Evolutionary conservation across 2,888 invertebrate genomes (phyloP).

Genomic region (Agrochola macilenta): DNA sequence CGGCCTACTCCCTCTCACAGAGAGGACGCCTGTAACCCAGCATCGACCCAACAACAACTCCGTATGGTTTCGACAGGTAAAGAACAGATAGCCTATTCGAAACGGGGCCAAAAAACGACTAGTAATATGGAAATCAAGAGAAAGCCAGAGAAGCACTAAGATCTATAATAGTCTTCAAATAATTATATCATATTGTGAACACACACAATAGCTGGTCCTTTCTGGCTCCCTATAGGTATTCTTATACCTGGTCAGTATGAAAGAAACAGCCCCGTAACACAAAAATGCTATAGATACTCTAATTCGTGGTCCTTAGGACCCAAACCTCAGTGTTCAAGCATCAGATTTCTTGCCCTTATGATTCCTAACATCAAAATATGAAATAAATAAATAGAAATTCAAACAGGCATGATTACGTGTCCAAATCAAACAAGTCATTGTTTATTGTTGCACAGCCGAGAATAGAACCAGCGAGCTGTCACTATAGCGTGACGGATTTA

Average conservation of each 20-base stretch:
- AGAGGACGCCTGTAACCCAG: too few relatives aligned
- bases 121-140: too few relatives aligned
- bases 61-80: too few relatives aligned
- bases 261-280: neutral
- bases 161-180: neutral
- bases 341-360: neutral
- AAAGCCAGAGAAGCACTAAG: neutral
- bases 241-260: neutral
- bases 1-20: too few relatives aligned
- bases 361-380: constrained; percentile 1
- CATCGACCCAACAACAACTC: neutral
- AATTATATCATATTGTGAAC: neutral
- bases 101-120: too few relatives aligned
- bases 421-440: constrained; percentile 55
- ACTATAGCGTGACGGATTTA: constrained; percentile 54
- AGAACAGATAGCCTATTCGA: neutral
- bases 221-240: neutral
- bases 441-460: constrained; percentile 68
- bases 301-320: neutral
- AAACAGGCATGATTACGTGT: constrained; percentile 13
- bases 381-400: constrained; percentile 6
- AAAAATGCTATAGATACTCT: neutral
- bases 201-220: neutral
- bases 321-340: neutral
- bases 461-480: constrained; percentile 70